Evolutionary conservation across 2,113 vertebrate species (phyloP).

Genomic region (Rhagologus leucostigma): DNA sequence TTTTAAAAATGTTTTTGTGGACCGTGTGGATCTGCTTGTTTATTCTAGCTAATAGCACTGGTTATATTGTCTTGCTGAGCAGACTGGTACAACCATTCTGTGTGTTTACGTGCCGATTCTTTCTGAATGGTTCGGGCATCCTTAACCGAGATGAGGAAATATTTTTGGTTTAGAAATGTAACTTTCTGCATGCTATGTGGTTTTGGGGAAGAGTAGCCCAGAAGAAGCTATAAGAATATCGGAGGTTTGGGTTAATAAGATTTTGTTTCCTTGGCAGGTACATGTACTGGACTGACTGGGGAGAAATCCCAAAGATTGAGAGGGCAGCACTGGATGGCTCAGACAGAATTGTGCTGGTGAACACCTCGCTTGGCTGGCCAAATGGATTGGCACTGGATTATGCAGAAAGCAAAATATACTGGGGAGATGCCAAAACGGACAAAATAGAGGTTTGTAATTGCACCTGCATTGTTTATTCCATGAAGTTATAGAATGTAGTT

Average conservation of each 20-base stretch:
- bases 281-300: slow-evolving; percentile 99
- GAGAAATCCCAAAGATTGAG: slow-evolving; percentile 94
- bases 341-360: slow-evolving; percentile 90
- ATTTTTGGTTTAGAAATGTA: neutral
- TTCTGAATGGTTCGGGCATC: neutral
- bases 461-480: neutral
- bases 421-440: slow-evolving; percentile 98
- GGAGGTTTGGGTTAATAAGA: neutral
- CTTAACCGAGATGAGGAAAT: neutral
- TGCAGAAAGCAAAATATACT: slow-evolving; percentile 88
- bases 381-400: slow-evolving; percentile 95
- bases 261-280: slow-evolving; percentile 73
- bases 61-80: neutral
- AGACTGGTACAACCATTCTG: neutral
- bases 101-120: neutral
- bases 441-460: slow-evolving; percentile 83
- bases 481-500: neutral
- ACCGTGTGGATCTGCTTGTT: neutral
- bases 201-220: neutral
- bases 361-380: slow-evolving; percentile 95
- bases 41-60: neutral
- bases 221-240: neutral
- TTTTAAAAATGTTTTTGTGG: neutral
- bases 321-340: slow-evolving; percentile 90
- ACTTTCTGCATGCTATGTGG: rapidly evolving